Evolutionary conservation across 2,888 invertebrate genomes (phyloP).

Genomic region (Spatulosminthurus flaviceps): DNA sequence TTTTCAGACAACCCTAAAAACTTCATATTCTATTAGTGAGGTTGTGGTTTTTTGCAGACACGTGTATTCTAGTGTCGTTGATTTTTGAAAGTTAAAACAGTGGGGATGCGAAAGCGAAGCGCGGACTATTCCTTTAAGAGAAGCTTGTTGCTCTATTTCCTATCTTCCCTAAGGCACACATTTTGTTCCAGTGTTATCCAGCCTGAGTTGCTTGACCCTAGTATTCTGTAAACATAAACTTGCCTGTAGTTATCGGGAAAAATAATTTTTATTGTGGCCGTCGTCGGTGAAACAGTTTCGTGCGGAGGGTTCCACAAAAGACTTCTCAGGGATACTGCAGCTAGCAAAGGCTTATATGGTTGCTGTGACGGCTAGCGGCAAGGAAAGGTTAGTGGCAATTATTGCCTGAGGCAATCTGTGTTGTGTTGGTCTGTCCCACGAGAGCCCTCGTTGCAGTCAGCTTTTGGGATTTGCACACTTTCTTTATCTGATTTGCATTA

Average conservation of each 20-base stretch:
- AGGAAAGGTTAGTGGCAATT: slow-evolving; percentile 14
- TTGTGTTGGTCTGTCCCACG: not conserved
- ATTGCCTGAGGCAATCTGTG: not conserved
- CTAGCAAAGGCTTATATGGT: not conserved
- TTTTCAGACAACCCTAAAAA: too few relatives aligned
- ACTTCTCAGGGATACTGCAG: not conserved
- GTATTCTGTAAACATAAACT: not conserved
- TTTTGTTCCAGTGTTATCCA: slow-evolving; percentile 21
- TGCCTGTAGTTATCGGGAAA: not conserved
- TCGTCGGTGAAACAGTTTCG: not conserved
- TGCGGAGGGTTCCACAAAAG: not conserved
- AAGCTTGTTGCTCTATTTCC: slow-evolving; percentile 44
- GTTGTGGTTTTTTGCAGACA: too few relatives aligned
- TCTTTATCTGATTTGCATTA: slow-evolving; percentile 24
- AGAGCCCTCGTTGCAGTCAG: not conserved
- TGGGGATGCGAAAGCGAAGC: slow-evolving; percentile 34
- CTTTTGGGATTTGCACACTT: slow-evolving; percentile 23
- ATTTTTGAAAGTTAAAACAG: not conserved
- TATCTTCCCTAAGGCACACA: slow-evolving; percentile 39
- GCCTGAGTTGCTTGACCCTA: not conserved
- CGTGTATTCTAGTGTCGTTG: not conserved
- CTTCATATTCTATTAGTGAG: too few relatives aligned
- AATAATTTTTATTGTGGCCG: not conserved
- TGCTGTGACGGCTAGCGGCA: not conserved
- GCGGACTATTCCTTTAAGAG: slow-evolving; percentile 40